Evolutionary conservation across 2,113 vertebrate species (phyloP), one percentile per base, ranked within the genome.

Genomic region (Struthidea cinerea): DNA sequence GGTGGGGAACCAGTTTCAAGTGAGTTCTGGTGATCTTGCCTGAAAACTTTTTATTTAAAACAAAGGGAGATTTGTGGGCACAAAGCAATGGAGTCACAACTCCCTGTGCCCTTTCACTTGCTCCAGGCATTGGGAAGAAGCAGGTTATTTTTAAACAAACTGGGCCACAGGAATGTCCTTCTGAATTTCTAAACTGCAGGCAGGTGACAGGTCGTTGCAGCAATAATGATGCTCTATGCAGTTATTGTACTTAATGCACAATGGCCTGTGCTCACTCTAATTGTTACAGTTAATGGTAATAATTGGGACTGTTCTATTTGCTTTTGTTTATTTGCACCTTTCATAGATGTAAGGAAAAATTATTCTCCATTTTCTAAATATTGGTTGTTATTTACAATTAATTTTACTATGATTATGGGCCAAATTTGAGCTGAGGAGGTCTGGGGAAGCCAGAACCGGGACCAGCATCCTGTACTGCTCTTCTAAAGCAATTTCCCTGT

Each of bases 21-120:
- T 87, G 30, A 91, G 84, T 93, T 78, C 77, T 87, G 39, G 65
- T 87, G 84, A 94, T 77, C 81, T 91, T 94, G 89, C 87, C 80
- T 3, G 37, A 78, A 81, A 64, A 24, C 41, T 60, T 90, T 96
- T 82, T 49, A n/a, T 87, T 60, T 78, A 82, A 89, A 88, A 91
- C 32, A 81, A 64, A 2, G 13, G 65, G 44, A 93, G 68, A 56
- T 87, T 41, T 71, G 84, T 64, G 60, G 55, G 63, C 55, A 55
- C 1, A 11, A 88, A 80, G 64, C 35, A 74, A 69, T 7, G 1
- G 50, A 91, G 68, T 56, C 28, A 22, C 39, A 77, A 50, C 39
- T 91, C 71, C 26, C 47, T 41, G 41, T 6, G 6, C 50, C 82
- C 76, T 90, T 93, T 85, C 33, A 39, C 37, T 94, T 3, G 35